A percentile compares a stretch with the other conserved stretches of the same genome.
These are phyloP conservation scores for Microcebus jonahi DNA, from an alignment of 2,113 vertebrate genomes.

Conservation along the genomic window DNA sequence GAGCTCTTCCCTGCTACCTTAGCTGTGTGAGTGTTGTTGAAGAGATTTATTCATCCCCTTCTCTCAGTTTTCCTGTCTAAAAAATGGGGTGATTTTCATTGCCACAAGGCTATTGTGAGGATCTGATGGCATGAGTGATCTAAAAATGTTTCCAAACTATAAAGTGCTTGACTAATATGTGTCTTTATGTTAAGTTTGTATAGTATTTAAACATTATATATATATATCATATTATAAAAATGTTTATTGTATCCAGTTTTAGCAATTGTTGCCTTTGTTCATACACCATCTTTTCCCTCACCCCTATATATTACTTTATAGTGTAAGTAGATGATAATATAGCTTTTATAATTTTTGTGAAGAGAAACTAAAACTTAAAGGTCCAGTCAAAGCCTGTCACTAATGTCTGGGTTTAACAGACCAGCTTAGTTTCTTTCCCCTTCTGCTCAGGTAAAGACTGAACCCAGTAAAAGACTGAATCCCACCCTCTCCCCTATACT, in stretches of 20 bases:
- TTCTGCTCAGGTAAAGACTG: neutral
- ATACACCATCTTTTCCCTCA: neutral
- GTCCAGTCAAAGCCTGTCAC: neutral
- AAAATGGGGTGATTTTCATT: neutral
- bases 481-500: fast-evolving
- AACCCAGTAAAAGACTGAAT: neutral
- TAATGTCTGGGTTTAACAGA: neutral
- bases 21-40: fast-evolving
- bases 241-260: neutral
- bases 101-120: neutral
- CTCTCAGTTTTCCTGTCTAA: neutral
- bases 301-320: neutral
- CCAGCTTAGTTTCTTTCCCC: neutral
- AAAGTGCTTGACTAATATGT: neutral
- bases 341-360: neutral
- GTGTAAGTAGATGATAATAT: neutral
- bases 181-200: neutral
- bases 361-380: neutral
- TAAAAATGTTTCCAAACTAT: neutral
- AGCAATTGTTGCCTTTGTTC: neutral
- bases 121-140: neutral
- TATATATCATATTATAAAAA: neutral
- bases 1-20: fast-evolving
- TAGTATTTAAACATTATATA: neutral
- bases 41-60: fast-evolving